phyloP scores from a whole-genome alignment of 2,797 vertebrate genomes.

The Tarsius wallacei region DNA sequence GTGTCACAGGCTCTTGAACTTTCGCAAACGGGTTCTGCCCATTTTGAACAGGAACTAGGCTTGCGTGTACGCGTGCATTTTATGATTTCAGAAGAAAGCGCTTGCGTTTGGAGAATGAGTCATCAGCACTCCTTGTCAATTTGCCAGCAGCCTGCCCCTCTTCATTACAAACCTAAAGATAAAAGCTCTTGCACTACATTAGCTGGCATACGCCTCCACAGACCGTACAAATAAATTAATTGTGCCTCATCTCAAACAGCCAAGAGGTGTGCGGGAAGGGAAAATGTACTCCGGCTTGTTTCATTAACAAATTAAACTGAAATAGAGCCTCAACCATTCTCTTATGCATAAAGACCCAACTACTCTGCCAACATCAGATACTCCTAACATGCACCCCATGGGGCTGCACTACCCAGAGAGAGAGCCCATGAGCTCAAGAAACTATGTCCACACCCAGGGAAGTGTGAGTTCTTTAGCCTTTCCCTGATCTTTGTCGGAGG shows the following conservation, averaged over 20 bases:
- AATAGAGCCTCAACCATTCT: conserved; percentile 87
- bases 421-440: background rate
- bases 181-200: conserved; percentile 92
- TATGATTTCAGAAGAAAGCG: conserved; percentile 90
- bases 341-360: conserved; percentile 75
- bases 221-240: conserved; percentile 93
- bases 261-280: conserved; percentile 88
- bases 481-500: background rate
- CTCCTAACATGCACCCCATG: background rate
- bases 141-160: conserved; percentile 90
- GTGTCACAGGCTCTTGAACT: conserved; percentile 77
- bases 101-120: conserved; percentile 88
- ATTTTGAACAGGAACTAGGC: conserved; percentile 83
- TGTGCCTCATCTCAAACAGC: conserved; percentile 91
- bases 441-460: background rate
- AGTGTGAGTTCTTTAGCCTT: background rate
- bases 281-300: conserved; percentile 89
- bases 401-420: background rate
- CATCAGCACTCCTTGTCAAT: conserved; percentile 89
- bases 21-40: conserved; percentile 78
- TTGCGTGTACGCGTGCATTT: conserved; percentile 63
- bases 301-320: conserved; percentile 93
- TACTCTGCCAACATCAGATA: conserved; percentile 42
- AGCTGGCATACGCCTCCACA: conserved; percentile 91
- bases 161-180: conserved; percentile 92